Conservation (phyloP, 2,888 invertebrate genomes). For the Drosophila pseudotalamancana region DNA sequence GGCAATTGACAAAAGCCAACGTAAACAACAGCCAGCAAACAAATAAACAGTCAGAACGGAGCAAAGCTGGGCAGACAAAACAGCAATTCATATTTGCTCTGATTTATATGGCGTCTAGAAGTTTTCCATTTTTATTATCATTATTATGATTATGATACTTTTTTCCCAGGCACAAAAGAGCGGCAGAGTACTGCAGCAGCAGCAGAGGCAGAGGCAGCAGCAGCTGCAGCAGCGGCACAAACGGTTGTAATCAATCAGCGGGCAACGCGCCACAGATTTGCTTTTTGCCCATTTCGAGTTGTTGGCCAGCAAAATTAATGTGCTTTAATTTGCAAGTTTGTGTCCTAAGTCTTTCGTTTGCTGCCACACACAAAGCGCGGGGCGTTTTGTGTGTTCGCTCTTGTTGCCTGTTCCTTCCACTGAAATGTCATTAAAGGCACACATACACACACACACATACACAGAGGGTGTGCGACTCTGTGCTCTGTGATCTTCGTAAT, state of each 20-base stretch:
- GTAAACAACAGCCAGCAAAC: slow-evolving; percentile 54
- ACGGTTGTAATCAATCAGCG: slow-evolving; percentile 71
- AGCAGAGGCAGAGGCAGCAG: too few species aligned
- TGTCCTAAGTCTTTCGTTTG: slow-evolving; percentile 77
- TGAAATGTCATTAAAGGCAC: slow-evolving; percentile 77
- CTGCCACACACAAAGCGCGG: slow-evolving; percentile 57
- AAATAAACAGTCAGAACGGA: slow-evolving; percentile 64
- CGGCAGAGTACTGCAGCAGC: slow-evolving; percentile 14
- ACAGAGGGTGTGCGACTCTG: slow-evolving; percentile 51
- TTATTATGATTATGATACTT: slow-evolving; percentile 75
- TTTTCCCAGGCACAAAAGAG: slow-evolving; percentile 70
- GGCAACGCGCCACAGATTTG: slow-evolving; percentile 36
- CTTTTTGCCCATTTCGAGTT: slow-evolving; percentile 36
- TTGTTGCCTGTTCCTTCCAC: slow-evolving; percentile 45
- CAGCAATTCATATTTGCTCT: slow-evolving; percentile 80
- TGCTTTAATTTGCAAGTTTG: slow-evolving; percentile 80
- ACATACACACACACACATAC: slow-evolving; percentile 37
- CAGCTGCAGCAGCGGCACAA: slow-evolving; percentile 18
- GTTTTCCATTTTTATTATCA: slow-evolving; percentile 80
- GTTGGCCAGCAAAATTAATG: slow-evolving; percentile 66
- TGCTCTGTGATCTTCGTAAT: slow-evolving; percentile 62
- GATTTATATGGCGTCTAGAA: slow-evolving; percentile 80
- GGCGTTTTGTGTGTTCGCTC: slow-evolving; percentile 43
- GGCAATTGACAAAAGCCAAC: slow-evolving; percentile 72
- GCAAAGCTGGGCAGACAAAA: slow-evolving; percentile 59